Evolutionary conservation across 1,140 invertebrate genomes (phyloP).

Genomic region (Antheraea mylitta): DNA sequence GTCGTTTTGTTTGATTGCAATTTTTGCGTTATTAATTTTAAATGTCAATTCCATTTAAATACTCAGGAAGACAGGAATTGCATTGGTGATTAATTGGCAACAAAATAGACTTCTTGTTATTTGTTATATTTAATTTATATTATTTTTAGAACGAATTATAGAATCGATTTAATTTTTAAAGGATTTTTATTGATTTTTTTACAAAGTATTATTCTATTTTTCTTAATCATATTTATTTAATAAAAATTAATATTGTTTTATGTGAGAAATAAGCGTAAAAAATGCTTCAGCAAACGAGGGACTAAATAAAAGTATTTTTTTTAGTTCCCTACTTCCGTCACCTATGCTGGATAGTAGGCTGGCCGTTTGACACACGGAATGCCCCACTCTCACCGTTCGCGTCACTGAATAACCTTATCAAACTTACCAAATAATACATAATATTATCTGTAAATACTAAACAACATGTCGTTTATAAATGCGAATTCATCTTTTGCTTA

Average conservation of each 20-base stretch:
- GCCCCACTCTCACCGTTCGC: slow-evolving; percentile 14
- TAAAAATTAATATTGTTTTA: not conserved
- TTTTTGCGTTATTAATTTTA: not conserved
- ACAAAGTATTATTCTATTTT: not conserved
- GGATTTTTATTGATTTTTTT: too few species aligned
- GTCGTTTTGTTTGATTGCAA: not conserved
- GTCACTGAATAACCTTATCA: not conserved
- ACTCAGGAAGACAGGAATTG: too few species aligned
- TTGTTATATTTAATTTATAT: too few species aligned
- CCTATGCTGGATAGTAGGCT: slow-evolving; percentile 53
- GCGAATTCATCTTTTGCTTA: too few species aligned
- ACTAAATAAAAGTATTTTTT: slow-evolving; percentile 29
- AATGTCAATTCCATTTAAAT: not conserved
- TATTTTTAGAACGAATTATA: too few species aligned
- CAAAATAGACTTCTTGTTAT: too few species aligned
- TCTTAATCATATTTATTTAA: not conserved
- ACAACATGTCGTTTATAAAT: too few species aligned
- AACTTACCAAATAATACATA: not conserved
- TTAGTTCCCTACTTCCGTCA: slow-evolving; percentile 61
- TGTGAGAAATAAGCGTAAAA: too few species aligned
- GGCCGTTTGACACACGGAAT: slow-evolving; percentile 55
- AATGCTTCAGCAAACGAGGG: not conserved
- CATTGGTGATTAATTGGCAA: too few species aligned
- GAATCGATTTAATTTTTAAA: too few species aligned
- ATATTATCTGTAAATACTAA: too few species aligned